phyloP scores from a whole-genome alignment of 2,888 invertebrate genomes.

The Belgica antarctica region DNA sequence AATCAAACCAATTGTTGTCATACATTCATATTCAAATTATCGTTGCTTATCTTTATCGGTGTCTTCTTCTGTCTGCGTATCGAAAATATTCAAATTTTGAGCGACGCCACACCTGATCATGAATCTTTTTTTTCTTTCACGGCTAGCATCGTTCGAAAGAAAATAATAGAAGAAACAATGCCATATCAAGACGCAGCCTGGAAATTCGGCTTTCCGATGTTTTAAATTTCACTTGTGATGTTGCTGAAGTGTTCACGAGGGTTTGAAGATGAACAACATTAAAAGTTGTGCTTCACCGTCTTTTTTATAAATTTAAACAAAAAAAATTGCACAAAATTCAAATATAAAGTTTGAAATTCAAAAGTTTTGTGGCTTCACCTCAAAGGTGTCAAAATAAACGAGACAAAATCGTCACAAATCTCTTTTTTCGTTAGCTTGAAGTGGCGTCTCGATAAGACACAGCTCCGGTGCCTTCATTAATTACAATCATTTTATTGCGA shows the following conservation, averaged over 20 bases:
- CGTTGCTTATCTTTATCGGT: background rate
- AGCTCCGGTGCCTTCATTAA: conserved; percentile 24
- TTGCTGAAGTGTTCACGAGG: too few species aligned
- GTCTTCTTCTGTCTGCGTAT: background rate
- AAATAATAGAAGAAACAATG: background rate
- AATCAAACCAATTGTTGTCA: background rate
- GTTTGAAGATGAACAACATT: too few species aligned
- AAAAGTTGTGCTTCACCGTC: too few species aligned
- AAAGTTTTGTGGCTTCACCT: too few species aligned
- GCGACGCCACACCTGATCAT: conserved; percentile 15
- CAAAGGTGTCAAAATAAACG: too few species aligned
- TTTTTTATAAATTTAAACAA: too few species aligned
- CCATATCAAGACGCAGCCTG: too few species aligned
- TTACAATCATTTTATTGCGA: conserved; percentile 26
- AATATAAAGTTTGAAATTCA: background rate
- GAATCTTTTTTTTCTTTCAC: conserved; percentile 3
- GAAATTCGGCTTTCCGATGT: too few species aligned
- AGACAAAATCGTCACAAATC: too few species aligned
- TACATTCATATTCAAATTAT: conserved; percentile 6
- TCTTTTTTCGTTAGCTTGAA: too few species aligned
- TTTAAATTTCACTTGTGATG: too few species aligned
- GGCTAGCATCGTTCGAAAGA: background rate
- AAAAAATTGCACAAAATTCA: too few species aligned
- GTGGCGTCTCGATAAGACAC: background rate
- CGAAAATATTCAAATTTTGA: background rate